Conservation (phyloP, 2,113 vertebrate genomes). For the Silurus asotus region DNA sequence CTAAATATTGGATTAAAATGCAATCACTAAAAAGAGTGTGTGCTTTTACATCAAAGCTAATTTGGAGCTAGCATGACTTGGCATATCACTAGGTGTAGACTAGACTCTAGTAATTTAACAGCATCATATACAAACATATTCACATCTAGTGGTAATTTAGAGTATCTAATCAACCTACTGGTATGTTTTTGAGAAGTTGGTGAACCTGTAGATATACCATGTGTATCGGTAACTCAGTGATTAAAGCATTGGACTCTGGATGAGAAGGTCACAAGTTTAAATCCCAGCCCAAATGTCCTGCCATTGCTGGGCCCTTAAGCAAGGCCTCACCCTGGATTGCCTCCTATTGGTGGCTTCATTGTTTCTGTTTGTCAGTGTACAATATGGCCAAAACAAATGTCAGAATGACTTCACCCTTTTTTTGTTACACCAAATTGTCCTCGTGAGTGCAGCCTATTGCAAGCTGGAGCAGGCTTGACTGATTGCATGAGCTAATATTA, state of each 20-base stretch:
- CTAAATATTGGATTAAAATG: not conserved
- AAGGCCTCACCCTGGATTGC: not conserved
- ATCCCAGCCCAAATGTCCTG: no score
- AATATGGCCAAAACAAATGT: not conserved
- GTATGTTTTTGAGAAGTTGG: not conserved
- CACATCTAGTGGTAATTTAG: not conserved
- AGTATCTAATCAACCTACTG: not conserved
- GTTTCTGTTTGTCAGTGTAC: not conserved
- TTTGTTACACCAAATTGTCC: not conserved
- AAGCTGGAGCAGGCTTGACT: slow-evolving; percentile 1
- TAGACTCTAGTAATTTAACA: not conserved
- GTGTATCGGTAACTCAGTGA: not conserved
- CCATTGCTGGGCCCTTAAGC: not conserved
- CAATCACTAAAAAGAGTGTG: not conserved
- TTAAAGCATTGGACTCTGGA: not conserved
- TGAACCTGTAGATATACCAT: not conserved
- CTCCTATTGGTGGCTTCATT: not conserved
- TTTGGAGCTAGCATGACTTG: not conserved
- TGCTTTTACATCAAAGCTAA: not conserved
- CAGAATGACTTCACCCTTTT: not conserved
- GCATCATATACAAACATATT: not conserved
- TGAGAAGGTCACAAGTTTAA: no score
- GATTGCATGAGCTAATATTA: not conserved
- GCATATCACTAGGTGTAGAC: no score
- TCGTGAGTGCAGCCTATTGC: not conserved